A percentile compares a stretch with the other conserved stretches of the same genome.
Evolutionary conservation across 2,888 invertebrate species (phyloP).

Genomic region (Ophioninae sp.): DNA sequence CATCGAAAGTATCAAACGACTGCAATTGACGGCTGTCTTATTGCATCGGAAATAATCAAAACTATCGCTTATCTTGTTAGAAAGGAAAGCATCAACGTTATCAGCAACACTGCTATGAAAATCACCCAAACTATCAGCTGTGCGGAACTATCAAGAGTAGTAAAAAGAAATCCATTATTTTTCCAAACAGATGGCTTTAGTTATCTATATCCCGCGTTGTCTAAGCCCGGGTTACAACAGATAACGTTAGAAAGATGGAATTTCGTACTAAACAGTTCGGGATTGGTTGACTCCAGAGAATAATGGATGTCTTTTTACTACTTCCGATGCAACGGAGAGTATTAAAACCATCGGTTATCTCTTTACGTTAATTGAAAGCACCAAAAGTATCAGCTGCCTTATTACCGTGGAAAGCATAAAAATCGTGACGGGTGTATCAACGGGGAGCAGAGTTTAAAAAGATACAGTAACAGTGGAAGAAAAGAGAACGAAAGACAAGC

Average conservation of each 20-base stretch:
- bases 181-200: no score
- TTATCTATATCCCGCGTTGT: no score
- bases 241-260: no score
- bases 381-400: slow-evolving; percentile 13
- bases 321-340: no score
- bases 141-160: background rate
- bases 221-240: no score
- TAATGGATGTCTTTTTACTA: background rate
- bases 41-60: background rate
- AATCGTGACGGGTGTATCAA: background rate
- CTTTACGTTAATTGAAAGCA: background rate
- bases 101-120: background rate
- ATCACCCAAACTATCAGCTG: background rate
- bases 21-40: background rate
- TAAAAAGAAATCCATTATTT: no score
- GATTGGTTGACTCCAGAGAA: background rate
- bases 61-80: background rate
- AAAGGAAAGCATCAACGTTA: background rate
- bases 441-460: background rate
- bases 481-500: background rate
- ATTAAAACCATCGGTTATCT: background rate
- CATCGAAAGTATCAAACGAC: no score
- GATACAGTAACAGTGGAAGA: background rate
- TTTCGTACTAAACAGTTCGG: no score
- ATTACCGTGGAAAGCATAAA: background rate